Percentiles rank a stretch among this genome's conserved stretches.
These are phyloP conservation scores for Galago senegalensis DNA, from an alignment of 2,797 vertebrate genomes.

Conservation along the genomic window DNA sequence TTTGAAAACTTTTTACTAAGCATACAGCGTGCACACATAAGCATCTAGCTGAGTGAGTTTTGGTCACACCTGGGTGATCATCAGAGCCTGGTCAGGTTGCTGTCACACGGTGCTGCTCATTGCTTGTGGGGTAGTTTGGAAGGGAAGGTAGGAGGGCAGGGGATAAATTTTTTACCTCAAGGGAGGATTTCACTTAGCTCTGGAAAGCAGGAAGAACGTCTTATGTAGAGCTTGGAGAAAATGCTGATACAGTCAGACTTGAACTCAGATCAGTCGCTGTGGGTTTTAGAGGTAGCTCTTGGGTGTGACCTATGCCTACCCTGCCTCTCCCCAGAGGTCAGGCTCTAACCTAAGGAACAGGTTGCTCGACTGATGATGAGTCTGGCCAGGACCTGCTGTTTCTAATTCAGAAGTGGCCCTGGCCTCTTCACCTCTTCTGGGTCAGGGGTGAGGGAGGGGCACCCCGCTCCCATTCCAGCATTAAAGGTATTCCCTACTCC, in stretches of 20 bases:
- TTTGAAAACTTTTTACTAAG: background rate
- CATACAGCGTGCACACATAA: background rate
- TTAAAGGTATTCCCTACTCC: slow-evolving; percentile 59
- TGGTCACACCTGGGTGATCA: background rate
- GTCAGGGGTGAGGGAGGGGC: background rate
- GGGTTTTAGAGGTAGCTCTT: background rate
- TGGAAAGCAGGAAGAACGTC: background rate
- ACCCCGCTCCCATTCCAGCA: slow-evolving; percentile 55
- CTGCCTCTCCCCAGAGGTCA: background rate
- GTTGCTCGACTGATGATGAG: background rate
- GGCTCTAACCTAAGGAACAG: background rate
- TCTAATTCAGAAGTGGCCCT: background rate
- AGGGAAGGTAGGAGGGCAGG: background rate
- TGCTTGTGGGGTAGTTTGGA: background rate
- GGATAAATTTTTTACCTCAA: background rate
- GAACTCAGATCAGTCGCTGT: accelerated
- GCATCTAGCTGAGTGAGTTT: background rate
- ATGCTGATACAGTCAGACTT: background rate
- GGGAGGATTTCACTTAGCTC: background rate
- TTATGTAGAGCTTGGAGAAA: background rate
- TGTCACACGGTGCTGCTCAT: background rate
- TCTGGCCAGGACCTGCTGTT: background rate
- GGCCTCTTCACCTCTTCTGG: background rate
- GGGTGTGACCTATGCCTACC: background rate
- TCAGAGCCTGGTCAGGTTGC: background rate